phyloP scores from a whole-genome alignment of 2,888 invertebrate genomes.

The Drosophila emarginata region DNA sequence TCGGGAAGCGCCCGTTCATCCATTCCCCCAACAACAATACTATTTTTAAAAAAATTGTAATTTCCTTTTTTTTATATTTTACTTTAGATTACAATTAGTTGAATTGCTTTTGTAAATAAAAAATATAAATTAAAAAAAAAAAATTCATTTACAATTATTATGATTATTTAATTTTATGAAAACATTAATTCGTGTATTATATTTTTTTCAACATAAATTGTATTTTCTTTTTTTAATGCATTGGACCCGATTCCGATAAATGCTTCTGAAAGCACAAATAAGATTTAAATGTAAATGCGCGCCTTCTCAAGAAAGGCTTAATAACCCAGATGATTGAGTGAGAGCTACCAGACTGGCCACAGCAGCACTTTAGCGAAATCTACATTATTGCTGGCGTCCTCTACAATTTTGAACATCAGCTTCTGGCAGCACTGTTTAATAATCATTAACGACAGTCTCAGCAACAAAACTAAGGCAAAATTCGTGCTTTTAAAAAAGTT shows the following conservation, averaged over 20 bases:
- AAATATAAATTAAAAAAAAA: not conserved
- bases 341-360: not conserved
- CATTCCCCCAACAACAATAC: conserved; percentile 2
- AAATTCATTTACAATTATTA: no score
- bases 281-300: no score
- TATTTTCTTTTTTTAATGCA: not conserved
- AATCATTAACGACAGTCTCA: no score
- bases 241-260: no score
- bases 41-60: not conserved
- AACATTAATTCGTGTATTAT: no score
- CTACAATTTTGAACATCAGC: not conserved
- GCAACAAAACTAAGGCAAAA: no score
- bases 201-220: not conserved
- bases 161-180: no score
- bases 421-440: not conserved
- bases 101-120: not conserved
- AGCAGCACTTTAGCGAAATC: not conserved
- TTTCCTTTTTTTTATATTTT: not conserved
- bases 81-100: not conserved
- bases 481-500: no score
- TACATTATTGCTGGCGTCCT: not conserved
- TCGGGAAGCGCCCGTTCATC: not conserved
- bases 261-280: no score
- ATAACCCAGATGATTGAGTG: no score
- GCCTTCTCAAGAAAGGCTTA: no score